Evolutionary conservation across 2,797 vertebrate genomes (phyloP), one percentile per base, ranked within the genome.

Genomic region (Gymnoscopelus microlampas): DNA sequence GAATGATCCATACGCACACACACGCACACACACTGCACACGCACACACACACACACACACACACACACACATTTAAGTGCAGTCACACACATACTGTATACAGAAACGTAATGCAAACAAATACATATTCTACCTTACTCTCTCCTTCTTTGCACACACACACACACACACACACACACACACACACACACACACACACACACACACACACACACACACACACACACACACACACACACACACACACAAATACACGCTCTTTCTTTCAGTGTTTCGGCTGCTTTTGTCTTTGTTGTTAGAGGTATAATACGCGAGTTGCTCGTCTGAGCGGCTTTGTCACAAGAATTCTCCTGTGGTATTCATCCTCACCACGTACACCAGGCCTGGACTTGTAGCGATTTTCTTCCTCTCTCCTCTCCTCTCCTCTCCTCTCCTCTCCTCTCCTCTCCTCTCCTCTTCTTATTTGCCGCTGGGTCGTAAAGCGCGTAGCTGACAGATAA

Each of bases 321-420:
- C 73, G 61, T 74, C 79, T 75, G 73, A 81, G 77, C 60, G 53
- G 68, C 79, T 91, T 90, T 89, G 89, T 91, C 81, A 73, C 82
- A 87, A 85, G 87, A 88, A 91, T 92, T 90, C 85, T 87, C 76
- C 83, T 78, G 85, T 67, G 88, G 89, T 90, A 90, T 90, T 92
- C 86, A 80, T 82, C 82, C 73, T 76, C 63, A 53, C 81, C 76
- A 68, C 19, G 19, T 19, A 19, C 50, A 14, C 84, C 92, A 90
- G 83, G 92, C 91, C 91, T 73, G 88, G 89, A 91, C 92, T 90
- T 93, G 91, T 81, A 87, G 78, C 68, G 13, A 0, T 11, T 48
- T 44, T 44, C 62, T 7, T 53, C 35, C 8, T 6, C 39, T 44
- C 39, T 44, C 39, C 39, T 44, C 39, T 44, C 39, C 39, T 44